Percentiles rank a stretch among this genome's conserved stretches.
Evolutionary conservation across 1,140 invertebrate species (phyloP).

Genomic region (Aphidius gifuensis): DNA sequence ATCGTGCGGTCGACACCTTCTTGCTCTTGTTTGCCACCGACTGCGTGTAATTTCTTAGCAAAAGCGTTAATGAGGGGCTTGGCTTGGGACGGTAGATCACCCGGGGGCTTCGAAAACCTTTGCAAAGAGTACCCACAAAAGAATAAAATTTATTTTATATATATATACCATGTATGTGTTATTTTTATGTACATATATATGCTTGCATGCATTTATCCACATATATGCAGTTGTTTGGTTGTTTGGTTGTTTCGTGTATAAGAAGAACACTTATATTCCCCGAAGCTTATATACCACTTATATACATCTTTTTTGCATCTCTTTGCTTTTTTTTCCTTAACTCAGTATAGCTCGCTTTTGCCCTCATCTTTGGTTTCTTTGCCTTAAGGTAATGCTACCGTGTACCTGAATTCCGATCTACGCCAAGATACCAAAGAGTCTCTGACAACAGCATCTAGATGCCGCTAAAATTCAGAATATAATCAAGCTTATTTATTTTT

Average conservation of each 20-base stretch:
- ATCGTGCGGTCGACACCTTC: slow-evolving; percentile 45
- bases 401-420: slow-evolving; percentile 56
- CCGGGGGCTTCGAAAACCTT: slow-evolving; percentile 25
- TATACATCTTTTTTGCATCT: neutral
- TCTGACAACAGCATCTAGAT: slow-evolving; percentile 20
- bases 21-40: slow-evolving; percentile 55
- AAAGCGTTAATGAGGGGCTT: slow-evolving; percentile 55
- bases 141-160: too few relatives aligned
- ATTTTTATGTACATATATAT: too few relatives aligned
- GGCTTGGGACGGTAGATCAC: slow-evolving; percentile 53
- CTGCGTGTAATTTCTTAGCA: slow-evolving; percentile 55
- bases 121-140: neutral
- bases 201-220: too few relatives aligned
- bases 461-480: slow-evolving; percentile 16
- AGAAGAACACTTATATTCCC: too few relatives aligned
- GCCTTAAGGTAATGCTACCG: slow-evolving; percentile 52
- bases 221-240: too few relatives aligned
- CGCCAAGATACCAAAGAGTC: slow-evolving; percentile 41
- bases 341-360: slow-evolving; percentile 9
- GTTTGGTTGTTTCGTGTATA: too few relatives aligned
- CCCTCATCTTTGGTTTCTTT: slow-evolving; percentile 22
- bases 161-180: too few relatives aligned
- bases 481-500: slow-evolving; percentile 1
- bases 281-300: too few relatives aligned
- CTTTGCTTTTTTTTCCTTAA: slow-evolving; percentile 2